These are phyloP conservation scores for Chrysopa pallens DNA, from an alignment of 1,140 invertebrate genomes.

Conservation along the genomic window DNA sequence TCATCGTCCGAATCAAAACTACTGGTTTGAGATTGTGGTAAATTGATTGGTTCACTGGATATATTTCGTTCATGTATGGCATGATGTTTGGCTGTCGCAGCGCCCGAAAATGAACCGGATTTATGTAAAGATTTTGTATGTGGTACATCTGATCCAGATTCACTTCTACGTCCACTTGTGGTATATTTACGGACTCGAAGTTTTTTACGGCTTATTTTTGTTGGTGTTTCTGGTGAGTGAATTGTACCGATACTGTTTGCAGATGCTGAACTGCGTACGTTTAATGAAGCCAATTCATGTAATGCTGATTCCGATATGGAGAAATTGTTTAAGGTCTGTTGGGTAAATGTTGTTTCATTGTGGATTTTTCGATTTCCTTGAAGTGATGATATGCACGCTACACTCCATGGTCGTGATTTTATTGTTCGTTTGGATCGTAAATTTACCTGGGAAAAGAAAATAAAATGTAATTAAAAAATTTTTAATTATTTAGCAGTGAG, in stretches of 20 bases:
- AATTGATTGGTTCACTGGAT: conserved; percentile 35
- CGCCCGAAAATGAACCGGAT: conserved; percentile 45
- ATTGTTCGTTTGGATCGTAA: conserved; percentile 27
- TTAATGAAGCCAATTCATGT: conserved; percentile 38
- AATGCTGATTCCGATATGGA: conserved; percentile 77
- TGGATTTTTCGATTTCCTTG: background rate
- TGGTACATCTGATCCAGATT: conserved; percentile 35
- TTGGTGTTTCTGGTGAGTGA: no score
- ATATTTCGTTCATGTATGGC: conserved; percentile 30
- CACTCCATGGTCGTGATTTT: conserved; percentile 58
- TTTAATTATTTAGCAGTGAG: conserved; percentile 4
- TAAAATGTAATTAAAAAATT: conserved; percentile 7
- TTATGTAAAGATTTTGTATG: conserved; percentile 30
- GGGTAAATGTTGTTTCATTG: conserved; percentile 12
- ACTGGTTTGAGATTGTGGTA: conserved; percentile 18
- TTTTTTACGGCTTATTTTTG: no score
- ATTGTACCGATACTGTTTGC: conserved; percentile 20
- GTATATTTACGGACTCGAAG: no score
- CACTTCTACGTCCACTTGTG: conserved; percentile 23
- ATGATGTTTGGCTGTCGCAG: conserved; percentile 27
- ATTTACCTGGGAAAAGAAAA: conserved; percentile 21
- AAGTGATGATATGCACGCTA: conserved; percentile 60
- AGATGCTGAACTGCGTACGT: conserved; percentile 23
- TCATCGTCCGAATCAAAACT: conserved; percentile 18
- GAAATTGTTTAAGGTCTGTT: conserved; percentile 30